phyloP scores from a whole-genome alignment of 2,113 vertebrate genomes.

The Gallinago media region DNA sequence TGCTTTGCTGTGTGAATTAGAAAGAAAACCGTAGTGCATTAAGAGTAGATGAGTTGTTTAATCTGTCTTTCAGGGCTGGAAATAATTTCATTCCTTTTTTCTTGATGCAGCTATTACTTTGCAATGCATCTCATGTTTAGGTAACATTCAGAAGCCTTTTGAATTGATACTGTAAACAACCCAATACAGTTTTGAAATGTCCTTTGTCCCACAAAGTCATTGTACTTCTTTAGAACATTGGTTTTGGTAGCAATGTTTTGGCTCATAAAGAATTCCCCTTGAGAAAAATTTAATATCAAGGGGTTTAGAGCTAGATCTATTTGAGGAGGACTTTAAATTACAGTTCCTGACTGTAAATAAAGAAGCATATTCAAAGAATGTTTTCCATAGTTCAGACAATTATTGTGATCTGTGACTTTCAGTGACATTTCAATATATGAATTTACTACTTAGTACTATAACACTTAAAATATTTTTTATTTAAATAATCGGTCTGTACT shows the following conservation, averaged over 20 bases:
- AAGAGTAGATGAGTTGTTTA: not conserved
- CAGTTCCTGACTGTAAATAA: not conserved
- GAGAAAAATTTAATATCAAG: not conserved
- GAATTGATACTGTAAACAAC: not conserved
- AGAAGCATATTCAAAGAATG: not conserved
- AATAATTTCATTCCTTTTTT: not conserved
- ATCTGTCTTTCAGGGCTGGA: not conserved
- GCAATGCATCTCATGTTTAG: no score
- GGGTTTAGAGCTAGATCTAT: not conserved
- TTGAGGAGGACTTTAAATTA: not conserved
- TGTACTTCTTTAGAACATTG: not conserved
- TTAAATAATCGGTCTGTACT: not conserved
- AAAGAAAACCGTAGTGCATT: not conserved
- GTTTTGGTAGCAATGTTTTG: not conserved
- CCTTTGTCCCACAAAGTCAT: not conserved
- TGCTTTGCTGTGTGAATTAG: not conserved
- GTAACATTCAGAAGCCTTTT: no score
- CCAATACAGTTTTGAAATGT: not conserved
- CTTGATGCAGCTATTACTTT: not conserved
- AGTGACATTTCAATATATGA: not conserved
- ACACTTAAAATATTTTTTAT: not conserved
- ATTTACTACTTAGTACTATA: not conserved
- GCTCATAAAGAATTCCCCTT: not conserved
- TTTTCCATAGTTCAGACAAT: not conserved
- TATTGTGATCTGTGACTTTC: not conserved